Evolutionary conservation across 2,797 vertebrate genomes (phyloP).

Genomic region (Rhinophrynus dorsalis): DNA sequence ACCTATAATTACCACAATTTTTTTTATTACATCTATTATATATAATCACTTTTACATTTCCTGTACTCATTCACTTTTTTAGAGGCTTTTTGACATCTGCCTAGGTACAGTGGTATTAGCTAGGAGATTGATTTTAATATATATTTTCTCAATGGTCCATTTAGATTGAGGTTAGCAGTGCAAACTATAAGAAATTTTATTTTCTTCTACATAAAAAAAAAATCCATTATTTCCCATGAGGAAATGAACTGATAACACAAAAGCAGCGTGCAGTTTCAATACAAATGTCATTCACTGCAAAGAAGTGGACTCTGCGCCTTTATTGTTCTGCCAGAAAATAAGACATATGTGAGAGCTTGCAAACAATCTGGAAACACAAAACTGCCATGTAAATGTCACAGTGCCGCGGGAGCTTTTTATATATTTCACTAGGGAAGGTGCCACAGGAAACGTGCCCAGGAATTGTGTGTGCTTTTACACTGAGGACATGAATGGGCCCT

Average conservation of each 20-base stretch:
- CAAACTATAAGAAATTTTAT: neutral
- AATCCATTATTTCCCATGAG: slow-evolving; percentile 33
- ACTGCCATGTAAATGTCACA: slow-evolving; percentile 38
- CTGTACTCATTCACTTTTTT: neutral
- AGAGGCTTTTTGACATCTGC: neutral
- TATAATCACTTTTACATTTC: neutral
- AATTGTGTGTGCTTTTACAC: slow-evolving; percentile 1
- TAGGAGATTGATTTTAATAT: neutral
- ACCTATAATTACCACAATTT: neutral
- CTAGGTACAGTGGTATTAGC: neutral
- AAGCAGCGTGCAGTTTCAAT: neutral
- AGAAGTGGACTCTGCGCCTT: neutral
- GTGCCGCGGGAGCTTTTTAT: neutral
- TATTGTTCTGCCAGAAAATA: slow-evolving; percentile 14
- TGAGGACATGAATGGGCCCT: neutral
- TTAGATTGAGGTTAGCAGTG: slow-evolving; percentile 16
- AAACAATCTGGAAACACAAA: slow-evolving; percentile 23
- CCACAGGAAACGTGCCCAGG: neutral
- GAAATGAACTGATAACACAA: slow-evolving; percentile 12
- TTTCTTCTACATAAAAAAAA: neutral
- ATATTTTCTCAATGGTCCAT: slow-evolving; percentile 2
- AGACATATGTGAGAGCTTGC: slow-evolving; percentile 33
- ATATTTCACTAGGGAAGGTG: slow-evolving; percentile 8
- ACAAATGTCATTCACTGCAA: slow-evolving; percentile 35
- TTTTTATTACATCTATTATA: neutral